Percentiles rank a stretch among this genome's conserved stretches.
These are phyloP conservation scores for Tetranychus urticae DNA, from an alignment of 1,140 invertebrate species.

Conservation along the genomic window DNA sequence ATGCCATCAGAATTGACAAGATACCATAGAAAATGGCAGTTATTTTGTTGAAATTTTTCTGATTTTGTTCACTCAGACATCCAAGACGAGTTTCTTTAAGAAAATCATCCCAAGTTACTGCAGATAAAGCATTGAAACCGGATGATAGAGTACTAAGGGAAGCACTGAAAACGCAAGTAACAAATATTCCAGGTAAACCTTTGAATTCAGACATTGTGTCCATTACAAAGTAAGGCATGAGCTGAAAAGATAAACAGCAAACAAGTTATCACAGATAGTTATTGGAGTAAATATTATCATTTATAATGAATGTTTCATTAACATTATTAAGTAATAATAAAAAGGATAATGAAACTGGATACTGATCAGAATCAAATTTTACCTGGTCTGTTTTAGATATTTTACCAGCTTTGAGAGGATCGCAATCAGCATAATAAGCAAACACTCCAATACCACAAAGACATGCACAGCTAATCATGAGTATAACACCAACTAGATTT, in stretches of 20 bases:
- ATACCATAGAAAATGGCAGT: slow-evolving; percentile 4
- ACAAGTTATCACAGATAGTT: neutral
- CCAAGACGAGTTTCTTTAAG: neutral
- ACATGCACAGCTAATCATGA: slow-evolving; percentile 12
- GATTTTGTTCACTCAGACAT: neutral
- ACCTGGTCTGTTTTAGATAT: slow-evolving; percentile 24
- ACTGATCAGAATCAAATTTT: neutral
- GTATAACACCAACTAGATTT: slow-evolving; percentile 12
- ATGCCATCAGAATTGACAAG: slow-evolving; percentile 7
- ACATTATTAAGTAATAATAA: too few species aligned
- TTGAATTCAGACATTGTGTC: slow-evolving; percentile 9
- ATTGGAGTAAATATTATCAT: too few species aligned
- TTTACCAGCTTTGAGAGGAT: slow-evolving; percentile 32
- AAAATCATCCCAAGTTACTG: slow-evolving; percentile 13
- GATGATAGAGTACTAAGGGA: slow-evolving; percentile 12
- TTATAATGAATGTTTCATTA: too few species aligned
- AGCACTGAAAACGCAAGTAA: slow-evolving; percentile 14
- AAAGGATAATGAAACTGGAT: neutral
- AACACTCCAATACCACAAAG: slow-evolving; percentile 50
- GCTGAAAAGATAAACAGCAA: neutral
- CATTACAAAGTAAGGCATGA: slow-evolving; percentile 15
- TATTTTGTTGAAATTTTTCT: neutral
- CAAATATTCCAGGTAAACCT: slow-evolving; percentile 14
- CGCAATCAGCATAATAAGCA: slow-evolving; percentile 45
- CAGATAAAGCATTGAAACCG: slow-evolving; percentile 11